These are phyloP conservation scores for Tuberolachnus salignus DNA, from an alignment of 2,888 invertebrate species.

Conservation along the genomic window DNA sequence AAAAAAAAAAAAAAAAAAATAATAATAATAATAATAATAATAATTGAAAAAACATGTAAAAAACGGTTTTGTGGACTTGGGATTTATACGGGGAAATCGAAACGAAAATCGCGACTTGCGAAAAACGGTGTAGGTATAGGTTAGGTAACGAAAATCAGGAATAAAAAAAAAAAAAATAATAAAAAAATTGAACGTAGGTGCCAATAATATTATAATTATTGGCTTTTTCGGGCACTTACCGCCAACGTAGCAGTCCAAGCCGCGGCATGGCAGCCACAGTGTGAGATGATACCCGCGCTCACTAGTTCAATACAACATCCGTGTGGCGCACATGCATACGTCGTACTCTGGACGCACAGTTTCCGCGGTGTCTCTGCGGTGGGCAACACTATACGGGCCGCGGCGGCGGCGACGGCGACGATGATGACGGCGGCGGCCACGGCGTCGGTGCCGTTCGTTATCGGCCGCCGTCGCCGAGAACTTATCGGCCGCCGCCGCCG, in stretches of 20 bases:
- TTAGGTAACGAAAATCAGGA: not conserved
- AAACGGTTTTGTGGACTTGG: not conserved
- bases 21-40: not conserved
- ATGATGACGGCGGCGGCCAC: not conserved
- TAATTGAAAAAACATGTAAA: not conserved
- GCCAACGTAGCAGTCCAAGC: constrained; percentile 24
- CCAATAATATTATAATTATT: not conserved
- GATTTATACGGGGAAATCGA: not conserved
- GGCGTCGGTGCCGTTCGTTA: constrained; percentile 3
- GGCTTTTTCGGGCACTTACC: constrained; percentile 26
- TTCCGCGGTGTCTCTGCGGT: constrained; percentile 28
- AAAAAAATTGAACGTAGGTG: no score
- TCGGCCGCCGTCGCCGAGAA: not conserved
- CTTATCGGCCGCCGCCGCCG: not conserved
- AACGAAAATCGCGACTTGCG: not conserved
- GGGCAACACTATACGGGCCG: not conserved
- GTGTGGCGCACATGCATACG: constrained; percentile 40
- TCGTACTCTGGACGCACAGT: constrained; percentile 35
- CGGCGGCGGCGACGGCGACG: not conserved
- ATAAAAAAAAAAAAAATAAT: not conserved
- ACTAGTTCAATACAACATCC: constrained; percentile 27
- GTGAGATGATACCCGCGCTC: constrained; percentile 21
- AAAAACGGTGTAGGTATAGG: not conserved
- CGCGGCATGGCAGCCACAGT: constrained; percentile 52
- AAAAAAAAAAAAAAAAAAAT: constrained; percentile 14